Conservation (phyloP, 1,140 invertebrate genomes). For the Zaprionus kolodkinae region DNA sequence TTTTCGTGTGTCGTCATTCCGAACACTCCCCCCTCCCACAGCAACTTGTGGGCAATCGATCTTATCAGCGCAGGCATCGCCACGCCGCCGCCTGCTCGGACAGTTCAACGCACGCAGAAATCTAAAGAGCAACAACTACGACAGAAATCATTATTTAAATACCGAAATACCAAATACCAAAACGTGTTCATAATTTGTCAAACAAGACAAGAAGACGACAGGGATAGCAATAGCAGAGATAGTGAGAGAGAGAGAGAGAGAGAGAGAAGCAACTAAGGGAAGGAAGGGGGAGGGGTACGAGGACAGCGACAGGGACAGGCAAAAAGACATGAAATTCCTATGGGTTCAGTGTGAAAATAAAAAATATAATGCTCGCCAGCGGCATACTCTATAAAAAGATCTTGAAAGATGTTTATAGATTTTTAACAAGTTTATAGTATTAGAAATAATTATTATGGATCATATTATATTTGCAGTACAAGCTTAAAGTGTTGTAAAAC, state of each 20-base stretch:
- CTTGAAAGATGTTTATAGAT: too few species aligned
- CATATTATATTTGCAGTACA: too few species aligned
- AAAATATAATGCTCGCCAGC: neutral
- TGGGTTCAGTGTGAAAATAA: neutral
- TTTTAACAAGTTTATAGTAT: too few species aligned
- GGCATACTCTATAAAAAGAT: neutral
- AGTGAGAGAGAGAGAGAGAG: too few species aligned
- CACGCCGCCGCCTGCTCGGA: neutral
- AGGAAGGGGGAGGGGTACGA: too few species aligned
- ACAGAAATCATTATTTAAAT: conserved; percentile 41
- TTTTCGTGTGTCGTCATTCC: neutral
- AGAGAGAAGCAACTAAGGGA: neutral
- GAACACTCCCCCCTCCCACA: neutral
- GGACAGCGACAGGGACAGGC: neutral
- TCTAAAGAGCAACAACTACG: conserved; percentile 27
- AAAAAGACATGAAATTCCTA: neutral
- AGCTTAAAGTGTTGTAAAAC: too few species aligned
- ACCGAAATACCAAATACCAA: conserved; percentile 46
- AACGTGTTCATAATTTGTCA: conserved; percentile 68
- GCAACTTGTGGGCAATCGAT: conserved; percentile 30
- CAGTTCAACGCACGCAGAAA: conserved; percentile 40
- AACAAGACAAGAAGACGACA: conserved; percentile 30
- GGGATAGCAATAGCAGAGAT: neutral
- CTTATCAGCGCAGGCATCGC: conserved; percentile 23
- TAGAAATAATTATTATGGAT: too few species aligned